Conservation (phyloP, 2,888 invertebrate genomes). For the Syritta pipiens region DNA sequence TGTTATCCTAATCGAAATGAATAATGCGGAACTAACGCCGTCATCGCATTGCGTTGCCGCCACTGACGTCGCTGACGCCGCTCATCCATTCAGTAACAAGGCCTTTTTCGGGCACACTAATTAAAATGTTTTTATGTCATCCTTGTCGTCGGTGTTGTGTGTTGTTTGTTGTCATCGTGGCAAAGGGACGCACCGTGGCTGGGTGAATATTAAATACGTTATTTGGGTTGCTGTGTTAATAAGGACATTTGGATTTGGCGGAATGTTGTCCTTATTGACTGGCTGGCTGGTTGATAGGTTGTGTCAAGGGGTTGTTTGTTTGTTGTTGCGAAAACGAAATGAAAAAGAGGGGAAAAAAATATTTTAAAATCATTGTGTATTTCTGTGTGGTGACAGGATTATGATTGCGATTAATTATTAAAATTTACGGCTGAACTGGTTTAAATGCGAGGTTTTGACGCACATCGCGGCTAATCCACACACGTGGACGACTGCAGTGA, state of each 20-base stretch:
- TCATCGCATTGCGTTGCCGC: slow-evolving; percentile 35
- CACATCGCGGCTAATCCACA: slow-evolving; percentile 15
- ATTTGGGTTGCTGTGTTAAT: slow-evolving; percentile 56
- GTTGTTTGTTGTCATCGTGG: slow-evolving; percentile 1
- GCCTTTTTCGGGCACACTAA: slow-evolving; percentile 56
- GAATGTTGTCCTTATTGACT: slow-evolving; percentile 59
- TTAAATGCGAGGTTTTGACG: slow-evolving; percentile 19
- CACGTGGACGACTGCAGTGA: slow-evolving; percentile 53
- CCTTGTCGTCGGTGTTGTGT: slow-evolving; percentile 15
- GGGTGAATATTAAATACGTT: slow-evolving; percentile 56
- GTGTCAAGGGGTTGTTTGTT: slow-evolving; percentile 6
- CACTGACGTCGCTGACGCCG: background rate
- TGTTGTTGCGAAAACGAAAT: slow-evolving; percentile 6
- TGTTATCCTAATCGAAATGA: slow-evolving; percentile 66
- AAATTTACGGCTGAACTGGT: slow-evolving; percentile 50
- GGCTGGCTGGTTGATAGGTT: slow-evolving; percentile 28
- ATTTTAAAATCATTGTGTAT: slow-evolving; percentile 40
- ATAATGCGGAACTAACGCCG: slow-evolving; percentile 63
- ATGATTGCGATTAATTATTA: slow-evolving; percentile 67
- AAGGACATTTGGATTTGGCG: slow-evolving; percentile 61
- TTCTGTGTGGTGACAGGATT: slow-evolving; percentile 59
- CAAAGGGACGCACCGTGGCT: slow-evolving; percentile 3
- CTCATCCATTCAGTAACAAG: slow-evolving; percentile 61
- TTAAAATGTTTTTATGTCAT: slow-evolving; percentile 67
- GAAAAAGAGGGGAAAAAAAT: slow-evolving; percentile 3